Evolutionary conservation across 2,113 vertebrate species (phyloP).

Genomic region (Australoheros scitulus): DNA sequence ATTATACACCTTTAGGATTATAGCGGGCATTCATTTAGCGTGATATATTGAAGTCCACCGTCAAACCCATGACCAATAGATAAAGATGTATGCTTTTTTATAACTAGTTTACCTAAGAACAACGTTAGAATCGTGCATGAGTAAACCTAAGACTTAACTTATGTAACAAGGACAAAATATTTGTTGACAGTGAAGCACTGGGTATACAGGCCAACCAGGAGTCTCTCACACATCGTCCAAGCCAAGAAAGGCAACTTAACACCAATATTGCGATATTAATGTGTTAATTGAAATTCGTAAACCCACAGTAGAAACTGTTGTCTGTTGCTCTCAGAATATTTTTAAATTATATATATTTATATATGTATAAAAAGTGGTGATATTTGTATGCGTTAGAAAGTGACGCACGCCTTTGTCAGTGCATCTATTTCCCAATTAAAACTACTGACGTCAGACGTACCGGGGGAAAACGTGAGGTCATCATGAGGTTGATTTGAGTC

Average conservation of each 20-base stretch:
- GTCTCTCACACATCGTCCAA: background rate
- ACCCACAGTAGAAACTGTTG: too few species aligned
- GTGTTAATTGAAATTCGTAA: background rate
- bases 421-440: conserved; percentile 48
- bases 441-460: conserved; percentile 82
- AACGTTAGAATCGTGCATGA: background rate
- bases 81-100: background rate
- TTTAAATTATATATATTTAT: background rate
- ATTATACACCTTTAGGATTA: background rate
- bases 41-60: background rate
- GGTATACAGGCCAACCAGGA: background rate
- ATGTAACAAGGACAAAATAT: background rate
- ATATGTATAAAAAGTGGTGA: background rate
- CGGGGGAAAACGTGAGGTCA: conserved; percentile 72
- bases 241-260: conserved; percentile 12
- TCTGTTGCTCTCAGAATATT: background rate
- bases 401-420: conserved; percentile 34
- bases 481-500: conserved; percentile 52
- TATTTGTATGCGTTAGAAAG: conserved; percentile 36
- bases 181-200: background rate
- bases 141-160: background rate
- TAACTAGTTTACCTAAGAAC: background rate
- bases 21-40: background rate
- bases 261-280: background rate
- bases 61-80: background rate